Evolutionary conservation across 2,888 invertebrate species (phyloP), one percentile per base, ranked within the genome.

Genomic region (Helobdella robusta): DNA sequence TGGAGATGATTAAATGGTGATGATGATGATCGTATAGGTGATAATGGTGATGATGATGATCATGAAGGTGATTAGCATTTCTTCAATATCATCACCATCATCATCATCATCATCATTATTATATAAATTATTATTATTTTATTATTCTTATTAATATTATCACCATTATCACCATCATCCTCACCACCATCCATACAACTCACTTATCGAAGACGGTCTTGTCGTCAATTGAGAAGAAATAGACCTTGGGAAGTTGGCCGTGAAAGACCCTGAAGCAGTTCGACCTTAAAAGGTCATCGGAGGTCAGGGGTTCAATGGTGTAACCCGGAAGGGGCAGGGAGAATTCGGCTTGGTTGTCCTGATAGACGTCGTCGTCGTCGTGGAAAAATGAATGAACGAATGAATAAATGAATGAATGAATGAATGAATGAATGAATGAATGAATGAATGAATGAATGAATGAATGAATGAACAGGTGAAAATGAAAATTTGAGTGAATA

Each of bases 251-350:
- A 1, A 62, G 62, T 30, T 50, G 36, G 4, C 32, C 50, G 44
- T 62, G 62, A 20, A 44, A 50, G 30, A 62, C 48, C 32, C 50
- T 62, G 20, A 62, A 44, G 6, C 36, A 23, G 11, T 60, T 46
- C 32, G 28, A 1, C 18, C 32, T 56, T n/a, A 28, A 25, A 32
- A 30, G n/a, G 2, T 56, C 56, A 4, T 56, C 56, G 3, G 25
- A 30, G 5, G 28, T 56, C 30, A 25, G 23, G 30, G 15, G 18
- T 2, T 62, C 50, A 28, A 62, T 50, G 2, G 11, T 30, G 35
- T 62, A 50, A 11, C 62, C 62, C 4, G 62, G 62, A 18, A 62
- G 34, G 0, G 62, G 44, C 30, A 62, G 50, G 3, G 62, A 62
- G 6, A 50, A 48, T 1, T 15, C 11, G 6, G 62, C 62, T 2